Base-by-base conservation (phyloP, 2,797 vertebrate genomes). In the Alfaro cultratus region DNA sequence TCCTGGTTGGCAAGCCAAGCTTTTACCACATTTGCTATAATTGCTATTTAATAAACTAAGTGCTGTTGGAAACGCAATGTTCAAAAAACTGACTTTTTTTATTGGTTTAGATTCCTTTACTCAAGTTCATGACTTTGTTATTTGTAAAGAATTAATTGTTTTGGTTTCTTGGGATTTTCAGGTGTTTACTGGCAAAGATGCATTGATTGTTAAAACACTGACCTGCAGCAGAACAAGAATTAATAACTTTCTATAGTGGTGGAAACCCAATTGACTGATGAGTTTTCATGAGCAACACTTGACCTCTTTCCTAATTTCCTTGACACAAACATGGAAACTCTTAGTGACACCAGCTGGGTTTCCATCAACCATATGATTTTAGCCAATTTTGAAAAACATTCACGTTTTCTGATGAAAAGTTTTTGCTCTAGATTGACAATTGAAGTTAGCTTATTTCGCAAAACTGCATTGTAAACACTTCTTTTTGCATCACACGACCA, bases 11-110 rank as follows among this genome's bases (percentile, higher is more conserved):
- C 21, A 10, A 76, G 12, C 0, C 0, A 39, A 62, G 79, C 82
- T 86, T 76, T 84, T 76, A 80, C 55, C 83, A 75, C 84, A 81
- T 88, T 85, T 87, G 80, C 43, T 86, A 80, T 82, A 86, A 88
- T 84, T 55, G 74, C 78, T 75, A 53, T 76, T 78, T 86, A 83
- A 82, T 87, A 80, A 87, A 80, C 73, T 67, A 60, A 78, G 74
- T 60, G 57, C 49, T 47, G 71, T 46, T 76, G 13, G 49, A 79
- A 77, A 76, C 53, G 72, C 62, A n/a, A n/a, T n/a, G n/a, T n/a
- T n/a, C 70, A 67, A 74, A 6, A 46, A 21, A 53, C 12, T n/a
- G 11, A n/a, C 21, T 43, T 12, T 18, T 73, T 57, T 16, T 64
- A 34, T 16, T 74, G 74, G 18, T 82, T 62, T 74, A 68, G 8